A percentile compares a stretch with the other conserved stretches of the same genome.
Evolutionary conservation across 2,113 vertebrate genomes (phyloP).

Genomic region (Epinephelus cyanopodus): DNA sequence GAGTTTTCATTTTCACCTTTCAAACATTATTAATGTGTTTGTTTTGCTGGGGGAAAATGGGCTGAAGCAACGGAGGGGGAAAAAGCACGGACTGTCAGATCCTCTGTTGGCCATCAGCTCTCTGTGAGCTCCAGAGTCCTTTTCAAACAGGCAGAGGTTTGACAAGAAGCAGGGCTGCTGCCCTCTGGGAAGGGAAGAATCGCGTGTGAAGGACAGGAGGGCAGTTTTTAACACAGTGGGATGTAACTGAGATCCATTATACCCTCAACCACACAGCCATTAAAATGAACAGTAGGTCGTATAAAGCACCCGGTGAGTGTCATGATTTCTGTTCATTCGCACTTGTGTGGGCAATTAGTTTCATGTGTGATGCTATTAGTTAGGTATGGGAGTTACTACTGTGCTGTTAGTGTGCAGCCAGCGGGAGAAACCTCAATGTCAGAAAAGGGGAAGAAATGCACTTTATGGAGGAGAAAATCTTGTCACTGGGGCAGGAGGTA

Average conservation of each 20-base stretch:
- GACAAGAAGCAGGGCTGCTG: conserved; percentile 61
- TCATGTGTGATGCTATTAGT: conserved; percentile 33
- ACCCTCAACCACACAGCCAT: conserved; percentile 41
- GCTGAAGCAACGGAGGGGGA: neutral
- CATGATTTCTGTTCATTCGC: conserved; percentile 41
- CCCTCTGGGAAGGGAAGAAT: conserved; percentile 50
- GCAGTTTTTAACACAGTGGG: conserved; percentile 47
- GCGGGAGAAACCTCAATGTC: conserved; percentile 2
- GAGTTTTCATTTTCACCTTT: neutral
- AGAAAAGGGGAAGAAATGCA: neutral
- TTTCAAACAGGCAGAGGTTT: conserved; percentile 56
- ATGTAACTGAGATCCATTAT: conserved; percentile 49
- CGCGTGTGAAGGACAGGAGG: conserved; percentile 63
- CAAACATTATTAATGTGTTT: neutral
- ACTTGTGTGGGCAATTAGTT: conserved; percentile 54
- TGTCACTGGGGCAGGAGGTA: neutral
- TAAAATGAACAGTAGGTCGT: conserved; percentile 45
- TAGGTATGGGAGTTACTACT: conserved; percentile 32
- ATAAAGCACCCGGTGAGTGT: conserved; percentile 41
- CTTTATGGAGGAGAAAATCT: neutral
- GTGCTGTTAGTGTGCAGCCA: conserved; percentile 19
- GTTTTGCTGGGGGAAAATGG: neutral
- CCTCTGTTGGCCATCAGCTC: conserved; percentile 1
- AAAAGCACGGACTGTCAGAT: neutral
- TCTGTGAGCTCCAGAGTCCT: conserved; percentile 13